Conservation (phyloP, 2,113 vertebrate species). For the Pedionomus torquatus region DNA sequence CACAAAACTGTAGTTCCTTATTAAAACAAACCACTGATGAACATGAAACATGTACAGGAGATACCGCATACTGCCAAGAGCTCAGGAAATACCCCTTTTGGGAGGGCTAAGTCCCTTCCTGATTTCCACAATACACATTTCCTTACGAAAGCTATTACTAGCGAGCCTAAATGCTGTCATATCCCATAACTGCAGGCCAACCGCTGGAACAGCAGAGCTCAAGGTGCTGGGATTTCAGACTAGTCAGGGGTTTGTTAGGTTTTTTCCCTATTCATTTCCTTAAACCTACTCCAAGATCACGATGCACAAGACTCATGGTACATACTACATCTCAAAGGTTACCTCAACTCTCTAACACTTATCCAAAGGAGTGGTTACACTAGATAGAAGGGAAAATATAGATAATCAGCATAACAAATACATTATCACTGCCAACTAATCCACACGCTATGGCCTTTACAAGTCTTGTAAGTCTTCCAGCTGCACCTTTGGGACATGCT, state of each 20-base stretch:
- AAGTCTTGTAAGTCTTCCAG: no score
- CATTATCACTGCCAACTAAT: not conserved
- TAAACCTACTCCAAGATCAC: not conserved
- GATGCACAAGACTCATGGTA: not conserved
- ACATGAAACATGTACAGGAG: not conserved
- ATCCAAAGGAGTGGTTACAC: not conserved
- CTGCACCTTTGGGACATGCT: no score
- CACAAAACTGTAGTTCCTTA: not conserved
- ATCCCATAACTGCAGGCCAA: not conserved
- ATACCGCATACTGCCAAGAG: fast-evolving
- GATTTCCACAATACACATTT: not conserved
- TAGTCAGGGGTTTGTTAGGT: not conserved
- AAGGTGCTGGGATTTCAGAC: not conserved
- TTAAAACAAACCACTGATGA: not conserved
- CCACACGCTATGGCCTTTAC: not conserved
- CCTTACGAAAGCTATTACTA: not conserved
- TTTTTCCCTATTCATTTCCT: not conserved
- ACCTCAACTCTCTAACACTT: not conserved
- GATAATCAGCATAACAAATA: not conserved
- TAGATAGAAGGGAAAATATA: not conserved
- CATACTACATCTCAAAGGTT: not conserved
- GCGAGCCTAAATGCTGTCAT: not conserved
- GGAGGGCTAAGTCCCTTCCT: not conserved
- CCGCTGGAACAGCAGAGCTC: not conserved
- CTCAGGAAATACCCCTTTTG: not conserved